Conservation (phyloP, 2,888 invertebrate genomes). For the Hymenopus coronatus region DNA sequence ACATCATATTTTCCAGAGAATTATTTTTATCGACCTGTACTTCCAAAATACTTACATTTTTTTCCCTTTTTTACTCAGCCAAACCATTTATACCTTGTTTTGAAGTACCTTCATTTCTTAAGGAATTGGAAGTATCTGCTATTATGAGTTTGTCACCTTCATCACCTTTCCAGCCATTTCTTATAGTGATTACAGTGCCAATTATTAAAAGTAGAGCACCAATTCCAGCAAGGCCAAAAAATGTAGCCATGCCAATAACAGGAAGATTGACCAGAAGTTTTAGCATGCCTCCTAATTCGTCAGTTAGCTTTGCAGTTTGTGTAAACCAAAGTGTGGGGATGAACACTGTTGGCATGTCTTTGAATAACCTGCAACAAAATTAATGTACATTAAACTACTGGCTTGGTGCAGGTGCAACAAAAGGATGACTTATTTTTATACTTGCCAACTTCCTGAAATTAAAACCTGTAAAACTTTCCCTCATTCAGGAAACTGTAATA, state of each 20-base stretch:
- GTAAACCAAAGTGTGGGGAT: conserved; percentile 78
- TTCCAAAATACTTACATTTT: neutral
- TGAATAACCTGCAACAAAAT: conserved; percentile 53
- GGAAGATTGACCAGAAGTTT: conserved; percentile 55
- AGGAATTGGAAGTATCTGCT: neutral
- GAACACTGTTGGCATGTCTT: conserved; percentile 53
- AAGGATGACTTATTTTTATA: neutral
- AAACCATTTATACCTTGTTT: neutral
- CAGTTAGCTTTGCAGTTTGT: conserved; percentile 60
- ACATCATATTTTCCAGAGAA: too few relatives aligned
- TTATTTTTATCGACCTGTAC: neutral
- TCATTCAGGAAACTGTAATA: too few relatives aligned
- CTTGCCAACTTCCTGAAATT: too few relatives aligned
- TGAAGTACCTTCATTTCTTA: neutral
- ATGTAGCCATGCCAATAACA: conserved; percentile 53
- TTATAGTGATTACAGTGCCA: conserved; percentile 41
- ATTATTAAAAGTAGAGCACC: conserved; percentile 46
- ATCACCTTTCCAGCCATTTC: conserved; percentile 36
- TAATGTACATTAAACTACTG: conserved; percentile 22
- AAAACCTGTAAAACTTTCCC: too few relatives aligned
- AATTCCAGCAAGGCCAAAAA: conserved; percentile 53
- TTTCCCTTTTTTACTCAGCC: neutral
- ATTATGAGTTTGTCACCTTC: conserved; percentile 31
- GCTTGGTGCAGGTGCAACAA: neutral
- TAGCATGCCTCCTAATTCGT: conserved; percentile 56